These are phyloP conservation scores for Siniperca knerii DNA, from an alignment of 2,113 vertebrate genomes.

Conservation along the genomic window DNA sequence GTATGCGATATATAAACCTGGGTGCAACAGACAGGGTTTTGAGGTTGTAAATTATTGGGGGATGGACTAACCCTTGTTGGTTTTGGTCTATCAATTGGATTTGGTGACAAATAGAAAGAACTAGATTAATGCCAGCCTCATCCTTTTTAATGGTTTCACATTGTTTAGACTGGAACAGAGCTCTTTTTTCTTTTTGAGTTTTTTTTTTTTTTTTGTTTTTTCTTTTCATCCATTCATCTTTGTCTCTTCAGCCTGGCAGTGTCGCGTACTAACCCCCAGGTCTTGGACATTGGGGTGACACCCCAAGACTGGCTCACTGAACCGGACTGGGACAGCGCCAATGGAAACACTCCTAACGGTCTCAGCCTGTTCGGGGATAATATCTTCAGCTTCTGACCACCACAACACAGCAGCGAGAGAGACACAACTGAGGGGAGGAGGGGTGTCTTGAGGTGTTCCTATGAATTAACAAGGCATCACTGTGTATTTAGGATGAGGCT, in stretches of 20 bases:
- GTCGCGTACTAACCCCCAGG: constrained; percentile 92
- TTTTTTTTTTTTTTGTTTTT: not conserved
- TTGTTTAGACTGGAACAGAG: not conserved
- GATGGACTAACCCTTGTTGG: not conserved
- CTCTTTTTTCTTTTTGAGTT: not conserved
- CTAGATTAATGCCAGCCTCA: not conserved
- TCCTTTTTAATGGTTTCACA: not conserved
- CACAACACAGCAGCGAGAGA: not conserved
- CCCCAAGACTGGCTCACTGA: constrained; percentile 86
- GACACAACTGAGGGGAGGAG: not conserved
- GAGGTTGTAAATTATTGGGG: not conserved
- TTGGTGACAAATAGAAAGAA: not conserved
- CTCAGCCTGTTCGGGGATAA: constrained; percentile 46
- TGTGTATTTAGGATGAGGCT: constrained; percentile 16
- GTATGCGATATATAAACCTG: too few species aligned
- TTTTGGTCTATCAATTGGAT: not conserved
- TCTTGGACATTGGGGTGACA: constrained; percentile 92
- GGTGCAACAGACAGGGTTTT: not conserved
- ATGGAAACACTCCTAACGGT: constrained; percentile 60
- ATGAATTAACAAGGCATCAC: constrained; percentile 4
- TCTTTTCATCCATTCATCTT: not conserved
- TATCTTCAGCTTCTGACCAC: constrained; percentile 69
- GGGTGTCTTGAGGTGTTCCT: constrained; percentile 2
- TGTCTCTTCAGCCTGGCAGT: constrained; percentile 87
- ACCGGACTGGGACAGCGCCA: constrained; percentile 83